These are phyloP conservation scores for Apteryx owenii DNA, from an alignment of 2,113 vertebrate genomes.

Conservation along the genomic window DNA sequence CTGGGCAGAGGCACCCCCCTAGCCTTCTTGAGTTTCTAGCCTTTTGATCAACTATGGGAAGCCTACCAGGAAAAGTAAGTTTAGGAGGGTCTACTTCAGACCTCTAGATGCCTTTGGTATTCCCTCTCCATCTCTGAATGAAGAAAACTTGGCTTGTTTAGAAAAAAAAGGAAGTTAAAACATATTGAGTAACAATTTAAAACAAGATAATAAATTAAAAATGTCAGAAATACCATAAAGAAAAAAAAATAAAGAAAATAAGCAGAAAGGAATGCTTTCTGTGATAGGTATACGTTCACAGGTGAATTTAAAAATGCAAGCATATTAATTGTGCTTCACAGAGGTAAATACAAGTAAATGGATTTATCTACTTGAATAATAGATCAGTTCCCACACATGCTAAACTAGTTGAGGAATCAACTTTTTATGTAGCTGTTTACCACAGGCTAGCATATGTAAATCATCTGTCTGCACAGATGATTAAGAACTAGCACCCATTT, in stretches of 20 bases:
- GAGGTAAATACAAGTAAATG: neutral
- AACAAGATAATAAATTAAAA: neutral
- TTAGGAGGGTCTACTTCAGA: neutral
- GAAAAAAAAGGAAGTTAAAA: neutral
- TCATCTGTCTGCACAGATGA: neutral
- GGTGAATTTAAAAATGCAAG: neutral
- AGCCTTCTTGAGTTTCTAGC: neutral
- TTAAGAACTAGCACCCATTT: neutral
- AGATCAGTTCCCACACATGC: neutral
- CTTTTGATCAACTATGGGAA: neutral
- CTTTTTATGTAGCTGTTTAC: neutral
- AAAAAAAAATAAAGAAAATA: neutral
- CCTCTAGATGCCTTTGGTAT: neutral
- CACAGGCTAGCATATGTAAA: no score
- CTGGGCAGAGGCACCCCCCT: neutral
- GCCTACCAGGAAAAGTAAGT: neutral
- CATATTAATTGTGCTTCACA: neutral
- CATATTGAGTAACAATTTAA: neutral
- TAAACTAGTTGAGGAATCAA: neutral
- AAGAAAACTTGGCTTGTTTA: neutral
- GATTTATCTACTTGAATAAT: neutral
- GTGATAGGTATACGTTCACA: neutral
- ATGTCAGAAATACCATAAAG: neutral
- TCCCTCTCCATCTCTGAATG: neutral
- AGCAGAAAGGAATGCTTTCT: neutral